Conservation (phyloP, 2,797 vertebrate species). For the Melanotaenia parkinsoni region DNA sequence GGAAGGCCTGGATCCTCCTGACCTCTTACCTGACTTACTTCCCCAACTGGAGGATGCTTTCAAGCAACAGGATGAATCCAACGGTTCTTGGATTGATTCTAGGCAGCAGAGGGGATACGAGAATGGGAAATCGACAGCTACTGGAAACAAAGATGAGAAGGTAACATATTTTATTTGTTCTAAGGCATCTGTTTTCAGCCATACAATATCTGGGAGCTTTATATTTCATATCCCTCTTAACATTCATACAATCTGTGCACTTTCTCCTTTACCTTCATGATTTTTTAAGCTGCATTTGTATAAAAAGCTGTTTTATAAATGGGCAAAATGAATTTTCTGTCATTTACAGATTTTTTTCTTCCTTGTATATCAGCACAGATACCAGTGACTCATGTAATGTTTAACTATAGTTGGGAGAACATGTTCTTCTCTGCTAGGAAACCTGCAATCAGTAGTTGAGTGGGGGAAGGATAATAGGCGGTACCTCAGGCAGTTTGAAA, state of each 20-base stretch:
- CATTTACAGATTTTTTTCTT: constrained; percentile 11
- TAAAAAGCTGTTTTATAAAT: constrained; percentile 7
- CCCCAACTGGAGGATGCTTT: constrained; percentile 92
- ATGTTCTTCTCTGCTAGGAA: constrained; percentile 56
- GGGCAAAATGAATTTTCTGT: constrained; percentile 2
- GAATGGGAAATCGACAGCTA: constrained; percentile 54
- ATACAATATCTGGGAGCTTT: neutral
- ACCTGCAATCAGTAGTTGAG: constrained; percentile 66
- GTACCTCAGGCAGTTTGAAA: constrained; percentile 55
- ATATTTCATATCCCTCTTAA: neutral
- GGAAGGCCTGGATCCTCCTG: constrained; percentile 89
- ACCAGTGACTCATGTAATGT: constrained; percentile 66
- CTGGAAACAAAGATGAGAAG: constrained; percentile 69
- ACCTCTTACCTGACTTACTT: constrained; percentile 93
- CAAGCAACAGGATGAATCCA: constrained; percentile 86
- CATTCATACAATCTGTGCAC: neutral
- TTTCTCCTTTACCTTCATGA: neutral
- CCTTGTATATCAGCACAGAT: constrained; percentile 30
- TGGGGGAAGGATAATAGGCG: constrained; percentile 45
- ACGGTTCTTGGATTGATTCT: constrained; percentile 75
- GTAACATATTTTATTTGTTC: constrained; percentile 49
- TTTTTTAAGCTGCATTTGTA: neutral
- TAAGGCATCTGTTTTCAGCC: neutral
- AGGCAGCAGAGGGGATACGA: constrained; percentile 56
- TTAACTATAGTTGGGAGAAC: constrained; percentile 69